A percentile compares a stretch with the other conserved stretches of the same genome.
These are phyloP conservation scores for Lamprologus tigripictilis DNA, from an alignment of 2,113 vertebrate species.

Conservation along the genomic window DNA sequence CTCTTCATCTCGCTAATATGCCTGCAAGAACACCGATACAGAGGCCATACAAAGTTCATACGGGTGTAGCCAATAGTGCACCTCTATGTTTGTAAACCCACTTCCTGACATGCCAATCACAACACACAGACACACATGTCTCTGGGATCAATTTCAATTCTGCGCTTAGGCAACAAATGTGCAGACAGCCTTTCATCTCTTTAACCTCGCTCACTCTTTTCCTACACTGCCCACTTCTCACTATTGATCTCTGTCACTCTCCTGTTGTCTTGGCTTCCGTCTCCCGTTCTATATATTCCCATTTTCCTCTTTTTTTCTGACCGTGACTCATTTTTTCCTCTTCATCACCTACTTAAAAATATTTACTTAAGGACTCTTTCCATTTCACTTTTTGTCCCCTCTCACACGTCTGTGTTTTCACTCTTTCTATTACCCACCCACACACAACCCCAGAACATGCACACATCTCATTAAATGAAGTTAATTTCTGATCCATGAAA, in stretches of 20 bases:
- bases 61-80: background rate
- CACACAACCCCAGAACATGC: background rate
- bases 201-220: slow-evolving; percentile 25
- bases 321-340: background rate
- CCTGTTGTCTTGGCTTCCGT: slow-evolving; percentile 13
- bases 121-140: background rate
- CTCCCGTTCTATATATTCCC: background rate
- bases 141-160: slow-evolving; percentile 67
- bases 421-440: background rate
- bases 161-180: slow-evolving; percentile 51
- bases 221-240: slow-evolving; percentile 40
- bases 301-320: background rate
- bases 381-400: background rate
- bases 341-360: background rate
- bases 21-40: background rate
- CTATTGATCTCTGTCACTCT: slow-evolving; percentile 50
- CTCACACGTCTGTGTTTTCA: background rate
- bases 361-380: background rate
- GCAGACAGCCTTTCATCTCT: slow-evolving; percentile 60
- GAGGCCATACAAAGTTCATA: background rate
- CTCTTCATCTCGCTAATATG: background rate
- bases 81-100: background rate
- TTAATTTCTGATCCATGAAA: slow-evolving; percentile 45
- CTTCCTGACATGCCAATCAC: background rate
- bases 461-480: slow-evolving; percentile 35